A percentile compares a stretch with the other conserved stretches of the same genome.
Conservation (phyloP, 2,888 invertebrate genomes). For the Philaethria dido region DNA sequence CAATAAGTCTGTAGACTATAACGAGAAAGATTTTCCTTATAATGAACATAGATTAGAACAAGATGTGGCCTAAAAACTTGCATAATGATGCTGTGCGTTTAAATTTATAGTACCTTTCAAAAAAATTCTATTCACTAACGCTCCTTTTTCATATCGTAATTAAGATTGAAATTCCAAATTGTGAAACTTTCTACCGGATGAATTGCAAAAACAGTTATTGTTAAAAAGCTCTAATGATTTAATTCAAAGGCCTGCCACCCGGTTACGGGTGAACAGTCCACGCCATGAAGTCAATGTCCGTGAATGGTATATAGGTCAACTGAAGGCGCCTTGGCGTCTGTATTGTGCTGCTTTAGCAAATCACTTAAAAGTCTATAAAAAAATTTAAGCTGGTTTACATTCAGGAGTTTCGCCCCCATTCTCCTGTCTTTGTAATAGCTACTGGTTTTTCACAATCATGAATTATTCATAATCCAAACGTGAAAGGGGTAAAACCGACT, state of each 20-base stretch:
- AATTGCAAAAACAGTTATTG: constrained; percentile 35
- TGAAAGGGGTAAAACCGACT: constrained; percentile 60
- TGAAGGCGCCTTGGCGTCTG: constrained; percentile 77
- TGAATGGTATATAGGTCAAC: constrained; percentile 76
- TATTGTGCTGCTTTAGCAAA: constrained; percentile 65
- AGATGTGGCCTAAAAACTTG: background rate
- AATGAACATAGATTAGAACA: background rate
- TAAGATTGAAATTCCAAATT: constrained; percentile 28
- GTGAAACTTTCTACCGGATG: constrained; percentile 28
- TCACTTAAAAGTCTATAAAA: constrained; percentile 56
- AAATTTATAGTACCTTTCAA: background rate
- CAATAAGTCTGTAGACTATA: background rate
- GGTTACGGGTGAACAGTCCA: constrained; percentile 45
- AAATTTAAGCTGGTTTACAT: constrained; percentile 45
- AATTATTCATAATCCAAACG: constrained; percentile 58
- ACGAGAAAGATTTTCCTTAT: background rate
- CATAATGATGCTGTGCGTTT: background rate
- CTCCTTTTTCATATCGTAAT: constrained; percentile 11
- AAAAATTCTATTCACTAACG: background rate
- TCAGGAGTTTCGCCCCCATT: constrained; percentile 50
- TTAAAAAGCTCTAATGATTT: constrained; percentile 39
- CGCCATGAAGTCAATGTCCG: constrained; percentile 74
- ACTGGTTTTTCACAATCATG: constrained; percentile 65
- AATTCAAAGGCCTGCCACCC: constrained; percentile 36
- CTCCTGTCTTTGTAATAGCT: constrained; percentile 45